A percentile compares a stretch with the other conserved stretches of the same genome.
These are phyloP conservation scores for Dendroctonus valens DNA, from an alignment of 1,140 invertebrate genomes.

Conservation along the genomic window DNA sequence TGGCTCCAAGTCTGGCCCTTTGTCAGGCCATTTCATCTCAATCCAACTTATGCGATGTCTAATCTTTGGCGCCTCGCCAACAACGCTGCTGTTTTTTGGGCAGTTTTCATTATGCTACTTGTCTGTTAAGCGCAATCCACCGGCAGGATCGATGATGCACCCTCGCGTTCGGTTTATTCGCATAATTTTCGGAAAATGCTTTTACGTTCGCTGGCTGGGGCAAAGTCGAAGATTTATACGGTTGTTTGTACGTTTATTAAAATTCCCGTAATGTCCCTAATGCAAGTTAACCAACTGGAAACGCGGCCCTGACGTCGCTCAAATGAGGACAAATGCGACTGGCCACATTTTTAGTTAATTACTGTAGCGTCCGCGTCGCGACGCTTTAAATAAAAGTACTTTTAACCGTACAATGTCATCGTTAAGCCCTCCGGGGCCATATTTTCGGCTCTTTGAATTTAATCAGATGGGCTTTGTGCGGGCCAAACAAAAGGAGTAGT, in stretches of 20 bases:
- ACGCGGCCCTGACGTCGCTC: slow-evolving; percentile 6
- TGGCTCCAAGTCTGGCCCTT: too few relatives aligned
- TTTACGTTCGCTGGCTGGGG: slow-evolving; percentile 3
- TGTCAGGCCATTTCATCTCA: too few relatives aligned
- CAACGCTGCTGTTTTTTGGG: too few relatives aligned
- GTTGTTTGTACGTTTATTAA: slow-evolving; percentile 32
- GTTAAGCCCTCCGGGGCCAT: slow-evolving; percentile 1
- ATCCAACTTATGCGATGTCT: too few relatives aligned
- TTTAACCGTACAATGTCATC: slow-evolving; percentile 5
- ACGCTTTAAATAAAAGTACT: slow-evolving; percentile 27
- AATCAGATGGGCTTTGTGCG: background rate
- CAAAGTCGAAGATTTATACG: slow-evolving; percentile 26
- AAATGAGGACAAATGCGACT: slow-evolving; percentile 28
- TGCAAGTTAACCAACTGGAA: slow-evolving; percentile 25
- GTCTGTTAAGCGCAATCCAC: too few relatives aligned
- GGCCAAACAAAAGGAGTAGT: too few relatives aligned
- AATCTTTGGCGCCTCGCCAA: too few relatives aligned
- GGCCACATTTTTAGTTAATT: slow-evolving; percentile 28
- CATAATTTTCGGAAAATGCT: slow-evolving; percentile 24
- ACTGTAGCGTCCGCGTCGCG: slow-evolving; percentile 19
- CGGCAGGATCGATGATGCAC: too few relatives aligned
- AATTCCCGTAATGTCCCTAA: slow-evolving; percentile 21
- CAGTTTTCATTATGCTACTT: too few relatives aligned
- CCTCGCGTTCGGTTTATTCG: slow-evolving; percentile 1
- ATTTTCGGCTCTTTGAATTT: slow-evolving; percentile 4